phyloP scores from a whole-genome alignment of 2,888 invertebrate species.

The Luperina testacea region DNA sequence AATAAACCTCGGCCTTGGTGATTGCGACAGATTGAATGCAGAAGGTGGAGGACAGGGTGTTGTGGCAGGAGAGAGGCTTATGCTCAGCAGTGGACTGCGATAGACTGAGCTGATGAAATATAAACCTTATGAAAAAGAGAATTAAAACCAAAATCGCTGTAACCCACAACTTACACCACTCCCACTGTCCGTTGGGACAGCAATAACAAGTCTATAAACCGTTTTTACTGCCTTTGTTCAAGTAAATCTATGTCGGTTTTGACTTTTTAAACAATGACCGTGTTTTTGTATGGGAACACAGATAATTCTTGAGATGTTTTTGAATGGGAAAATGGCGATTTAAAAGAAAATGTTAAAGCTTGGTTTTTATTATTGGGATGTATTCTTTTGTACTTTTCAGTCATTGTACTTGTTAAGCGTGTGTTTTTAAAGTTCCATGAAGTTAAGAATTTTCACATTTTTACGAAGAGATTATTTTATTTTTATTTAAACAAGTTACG shows the following conservation, averaged over 20 bases:
- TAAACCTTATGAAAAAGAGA: background rate
- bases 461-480: background rate
- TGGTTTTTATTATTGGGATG: conserved; percentile 34
- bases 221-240: conserved; percentile 90
- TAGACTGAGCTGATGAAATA: background rate
- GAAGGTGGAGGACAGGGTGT: background rate
- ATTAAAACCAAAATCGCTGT: conserved; percentile 8
- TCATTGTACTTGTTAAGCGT: conserved; percentile 3
- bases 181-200: conserved; percentile 83
- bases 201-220: conserved; percentile 90
- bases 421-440: background rate
- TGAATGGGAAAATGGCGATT: conserved; percentile 76
- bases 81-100: background rate
- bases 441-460: background rate
- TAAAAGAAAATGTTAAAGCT: conserved; percentile 49
- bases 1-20: background rate
- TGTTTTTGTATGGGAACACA: conserved; percentile 84
- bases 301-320: conserved; percentile 82
- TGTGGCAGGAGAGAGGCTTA: background rate
- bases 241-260: conserved; percentile 89
- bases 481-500: background rate
- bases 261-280: conserved; percentile 90
- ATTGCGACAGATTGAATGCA: background rate
- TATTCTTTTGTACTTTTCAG: conserved; percentile 19
- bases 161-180: conserved; percentile 67